A percentile compares a stretch with the other conserved stretches of the same genome.
These are phyloP conservation scores for Drosophila fuyamai DNA, from an alignment of 1,140 invertebrate genomes.

Conservation along the genomic window DNA sequence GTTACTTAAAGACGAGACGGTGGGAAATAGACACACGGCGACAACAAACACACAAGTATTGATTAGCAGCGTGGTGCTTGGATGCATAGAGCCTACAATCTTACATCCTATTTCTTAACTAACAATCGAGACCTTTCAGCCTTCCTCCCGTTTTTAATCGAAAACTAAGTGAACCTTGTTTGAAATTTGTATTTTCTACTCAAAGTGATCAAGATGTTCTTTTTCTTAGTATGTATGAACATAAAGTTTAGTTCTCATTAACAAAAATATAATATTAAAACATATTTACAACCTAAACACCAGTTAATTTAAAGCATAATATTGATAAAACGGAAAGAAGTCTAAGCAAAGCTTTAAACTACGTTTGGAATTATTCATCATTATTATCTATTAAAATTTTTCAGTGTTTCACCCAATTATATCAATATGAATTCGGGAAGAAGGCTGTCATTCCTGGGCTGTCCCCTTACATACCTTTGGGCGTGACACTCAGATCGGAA, in stretches of 20 bases:
- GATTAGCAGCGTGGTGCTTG: constrained; percentile 12
- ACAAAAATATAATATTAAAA: too few relatives aligned
- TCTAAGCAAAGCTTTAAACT: too few relatives aligned
- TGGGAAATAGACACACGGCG: constrained; percentile 27
- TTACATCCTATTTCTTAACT: constrained; percentile 27
- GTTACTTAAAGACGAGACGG: constrained; percentile 35
- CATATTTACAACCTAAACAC: too few relatives aligned
- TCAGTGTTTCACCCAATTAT: not conserved
- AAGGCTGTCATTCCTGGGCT: not conserved
- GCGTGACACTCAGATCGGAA: constrained; percentile 96
- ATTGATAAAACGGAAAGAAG: too few relatives aligned
- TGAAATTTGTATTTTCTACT: too few relatives aligned
- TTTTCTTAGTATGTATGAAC: too few relatives aligned
- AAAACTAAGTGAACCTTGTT: not conserved
- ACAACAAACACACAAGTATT: constrained; percentile 33
- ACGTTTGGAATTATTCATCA: too few relatives aligned
- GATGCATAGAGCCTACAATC: constrained; percentile 18
- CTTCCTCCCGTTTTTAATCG: not conserved
- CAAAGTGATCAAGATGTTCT: too few relatives aligned
- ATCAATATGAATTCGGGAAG: not conserved
- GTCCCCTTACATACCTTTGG: constrained; percentile 90
- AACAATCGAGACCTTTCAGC: not conserved
- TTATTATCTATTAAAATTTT: too few relatives aligned
- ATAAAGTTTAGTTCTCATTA: too few relatives aligned
- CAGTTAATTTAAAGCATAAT: too few relatives aligned